Evolutionary conservation across 2,113 vertebrate genomes (phyloP).

Genomic region (Onychostoma macrolepis): DNA sequence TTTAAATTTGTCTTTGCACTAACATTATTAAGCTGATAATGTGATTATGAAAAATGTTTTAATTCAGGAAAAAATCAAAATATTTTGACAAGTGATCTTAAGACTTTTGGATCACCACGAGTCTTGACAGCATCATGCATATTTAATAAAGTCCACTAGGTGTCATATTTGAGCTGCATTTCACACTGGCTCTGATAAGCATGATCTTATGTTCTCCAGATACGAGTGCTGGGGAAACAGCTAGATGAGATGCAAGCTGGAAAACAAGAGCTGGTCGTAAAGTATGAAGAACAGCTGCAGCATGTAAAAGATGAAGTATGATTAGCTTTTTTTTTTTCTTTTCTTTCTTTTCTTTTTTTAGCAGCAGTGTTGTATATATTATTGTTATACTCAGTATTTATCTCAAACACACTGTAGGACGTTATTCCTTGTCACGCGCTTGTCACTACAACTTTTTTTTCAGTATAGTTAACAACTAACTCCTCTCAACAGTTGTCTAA

Average conservation of each 20-base stretch:
- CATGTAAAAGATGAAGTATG: conserved; percentile 86
- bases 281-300: conserved; percentile 88
- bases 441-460: no score
- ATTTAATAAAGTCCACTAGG: background rate
- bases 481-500: conserved; percentile 78
- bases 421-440: no score
- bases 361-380: conserved; percentile 51
- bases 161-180: conserved; percentile 7
- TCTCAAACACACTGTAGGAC: background rate
- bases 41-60: no score
- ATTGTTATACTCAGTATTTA: conserved; percentile 48
- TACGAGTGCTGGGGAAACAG: conserved; percentile 77
- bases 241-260: conserved; percentile 76
- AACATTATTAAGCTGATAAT: background rate
- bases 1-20: background rate
- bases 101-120: no score
- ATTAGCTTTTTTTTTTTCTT: background rate
- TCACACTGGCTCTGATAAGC: background rate
- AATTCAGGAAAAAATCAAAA: background rate
- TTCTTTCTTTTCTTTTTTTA: no score
- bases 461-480: background rate
- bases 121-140: background rate
- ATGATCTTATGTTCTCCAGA: conserved; percentile 67
- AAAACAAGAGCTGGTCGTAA: conserved; percentile 78
- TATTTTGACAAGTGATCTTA: background rate